phyloP scores from a whole-genome alignment of 2,113 vertebrate genomes.

The Corynorhinus townsendii region DNA sequence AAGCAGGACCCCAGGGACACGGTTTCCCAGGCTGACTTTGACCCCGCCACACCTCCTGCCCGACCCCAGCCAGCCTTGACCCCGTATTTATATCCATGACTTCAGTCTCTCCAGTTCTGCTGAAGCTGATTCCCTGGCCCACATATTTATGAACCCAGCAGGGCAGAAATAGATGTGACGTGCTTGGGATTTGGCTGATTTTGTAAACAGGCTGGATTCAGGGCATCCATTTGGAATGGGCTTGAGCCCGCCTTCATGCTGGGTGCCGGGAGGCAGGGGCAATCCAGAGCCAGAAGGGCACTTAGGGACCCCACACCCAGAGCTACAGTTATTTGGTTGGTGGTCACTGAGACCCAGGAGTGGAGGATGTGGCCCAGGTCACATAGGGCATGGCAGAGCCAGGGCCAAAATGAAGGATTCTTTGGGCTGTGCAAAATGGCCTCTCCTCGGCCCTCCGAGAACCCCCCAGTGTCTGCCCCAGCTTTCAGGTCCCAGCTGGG shows the following conservation, averaged over 20 bases:
- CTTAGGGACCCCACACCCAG: neutral
- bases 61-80: neutral
- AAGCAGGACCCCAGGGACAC: neutral
- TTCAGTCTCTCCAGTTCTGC: constrained; percentile 56
- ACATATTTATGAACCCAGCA: constrained; percentile 55
- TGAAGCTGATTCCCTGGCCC: constrained; percentile 41
- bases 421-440: neutral
- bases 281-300: neutral
- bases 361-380: neutral
- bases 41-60: neutral
- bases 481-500: neutral
- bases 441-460: neutral
- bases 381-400: neutral
- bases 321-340: neutral
- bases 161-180: constrained; percentile 69
- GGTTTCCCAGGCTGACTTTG: neutral
- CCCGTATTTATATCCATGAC: constrained; percentile 69
- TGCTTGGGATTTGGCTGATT: constrained; percentile 40
- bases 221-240: neutral
- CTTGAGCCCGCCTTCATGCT: neutral
- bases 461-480: neutral
- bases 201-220: neutral
- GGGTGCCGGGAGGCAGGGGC: neutral
- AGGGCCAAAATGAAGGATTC: neutral
- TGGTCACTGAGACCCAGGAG: neutral